Evolutionary conservation across 1,140 invertebrate species (phyloP).

Genomic region (Drosophila chauvacae): DNA sequence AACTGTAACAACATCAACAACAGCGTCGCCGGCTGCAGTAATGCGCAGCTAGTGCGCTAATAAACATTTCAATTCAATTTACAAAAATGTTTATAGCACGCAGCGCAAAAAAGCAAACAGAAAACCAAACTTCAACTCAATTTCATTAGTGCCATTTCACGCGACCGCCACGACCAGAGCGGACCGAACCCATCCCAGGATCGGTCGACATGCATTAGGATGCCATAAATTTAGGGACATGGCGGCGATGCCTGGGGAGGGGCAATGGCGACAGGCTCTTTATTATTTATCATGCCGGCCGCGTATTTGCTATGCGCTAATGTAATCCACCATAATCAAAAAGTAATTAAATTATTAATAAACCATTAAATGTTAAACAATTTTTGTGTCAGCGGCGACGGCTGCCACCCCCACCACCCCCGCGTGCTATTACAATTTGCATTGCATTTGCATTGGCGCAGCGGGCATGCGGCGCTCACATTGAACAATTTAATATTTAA

Average conservation of each 20-base stretch:
- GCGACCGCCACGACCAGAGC: conserved; percentile 10
- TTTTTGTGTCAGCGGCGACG: conserved; percentile 59
- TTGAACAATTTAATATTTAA: conserved; percentile 68
- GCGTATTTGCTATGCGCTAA: conserved; percentile 70
- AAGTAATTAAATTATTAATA: conserved; percentile 83
- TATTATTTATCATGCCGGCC: conserved; percentile 54
- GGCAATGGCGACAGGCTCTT: conserved; percentile 29
- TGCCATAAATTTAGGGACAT: conserved; percentile 26
- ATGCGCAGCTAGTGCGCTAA: conserved; percentile 56
- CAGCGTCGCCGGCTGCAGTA: conserved; percentile 34
- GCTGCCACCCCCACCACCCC: neutral
- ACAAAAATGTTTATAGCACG: conserved; percentile 62
- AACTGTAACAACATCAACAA: conserved; percentile 49
- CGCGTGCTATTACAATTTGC: conserved; percentile 45
- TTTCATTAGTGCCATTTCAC: conserved; percentile 72
- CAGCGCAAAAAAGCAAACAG: conserved; percentile 37
- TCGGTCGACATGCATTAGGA: conserved; percentile 31
- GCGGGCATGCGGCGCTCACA: conserved; percentile 22
- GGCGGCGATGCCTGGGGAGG: neutral
- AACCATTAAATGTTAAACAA: conserved; percentile 81
- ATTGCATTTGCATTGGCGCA: conserved; percentile 33
- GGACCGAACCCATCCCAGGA: neutral
- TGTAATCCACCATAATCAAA: conserved; percentile 81
- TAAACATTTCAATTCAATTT: conserved; percentile 83
- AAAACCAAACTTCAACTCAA: conserved; percentile 79